A percentile compares a stretch with the other conserved stretches of the same genome.
Conservation (phyloP, 2,797 vertebrate species). For the Sebastes aleutianus region DNA sequence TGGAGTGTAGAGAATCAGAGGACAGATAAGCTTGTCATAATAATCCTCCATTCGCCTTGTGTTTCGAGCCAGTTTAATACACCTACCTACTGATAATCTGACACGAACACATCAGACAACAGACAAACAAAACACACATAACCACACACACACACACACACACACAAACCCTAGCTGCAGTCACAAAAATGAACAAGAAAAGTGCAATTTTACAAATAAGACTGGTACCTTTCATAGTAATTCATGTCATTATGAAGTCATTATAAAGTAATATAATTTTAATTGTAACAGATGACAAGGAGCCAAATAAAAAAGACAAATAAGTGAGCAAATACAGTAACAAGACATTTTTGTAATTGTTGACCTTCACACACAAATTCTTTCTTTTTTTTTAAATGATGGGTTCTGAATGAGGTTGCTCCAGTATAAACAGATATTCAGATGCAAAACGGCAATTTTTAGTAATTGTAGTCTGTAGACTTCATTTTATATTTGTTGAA, state of each 20-base stretch:
- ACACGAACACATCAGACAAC: constrained; percentile 16
- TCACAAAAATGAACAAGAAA: not conserved
- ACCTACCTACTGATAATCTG: constrained; percentile 33
- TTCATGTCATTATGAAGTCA: not conserved
- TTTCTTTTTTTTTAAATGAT: not conserved
- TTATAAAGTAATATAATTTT: not conserved
- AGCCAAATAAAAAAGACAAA: not conserved
- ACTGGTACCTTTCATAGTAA: not conserved
- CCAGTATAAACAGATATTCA: not conserved
- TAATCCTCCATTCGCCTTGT: constrained; percentile 43
- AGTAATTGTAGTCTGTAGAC: too few species aligned
- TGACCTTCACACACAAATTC: not conserved
- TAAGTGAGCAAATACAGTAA: not conserved
- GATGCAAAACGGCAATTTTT: not conserved
- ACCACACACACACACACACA: not conserved
- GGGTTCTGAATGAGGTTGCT: not conserved
- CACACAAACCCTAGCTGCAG: not conserved
- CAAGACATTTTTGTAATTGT: not conserved
- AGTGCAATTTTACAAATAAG: not conserved
- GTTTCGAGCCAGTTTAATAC: constrained; percentile 31
- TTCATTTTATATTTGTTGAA: not conserved
- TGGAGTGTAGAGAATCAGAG: constrained; percentile 17
- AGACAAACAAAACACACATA: not conserved
- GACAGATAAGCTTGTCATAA: constrained; percentile 43
- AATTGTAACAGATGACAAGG: not conserved